phyloP scores from a whole-genome alignment of 2,888 invertebrate species.

The Drosophila affinis region DNA sequence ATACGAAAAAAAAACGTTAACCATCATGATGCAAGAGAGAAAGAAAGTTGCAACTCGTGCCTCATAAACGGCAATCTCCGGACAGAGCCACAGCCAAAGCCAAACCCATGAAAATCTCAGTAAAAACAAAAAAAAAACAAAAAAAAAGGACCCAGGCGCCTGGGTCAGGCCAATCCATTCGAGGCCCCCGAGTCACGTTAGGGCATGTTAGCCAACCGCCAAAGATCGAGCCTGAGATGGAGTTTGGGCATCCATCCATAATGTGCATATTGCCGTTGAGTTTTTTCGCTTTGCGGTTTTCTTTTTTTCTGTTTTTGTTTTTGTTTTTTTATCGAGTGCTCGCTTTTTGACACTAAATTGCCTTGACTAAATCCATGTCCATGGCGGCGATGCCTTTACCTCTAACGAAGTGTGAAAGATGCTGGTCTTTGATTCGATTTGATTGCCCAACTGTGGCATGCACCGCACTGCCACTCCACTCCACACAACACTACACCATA shows the following conservation, averaged over 20 bases:
- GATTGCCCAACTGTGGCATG: slow-evolving; percentile 75
- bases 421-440: slow-evolving; percentile 71
- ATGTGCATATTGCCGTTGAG: slow-evolving; percentile 72
- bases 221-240: slow-evolving; percentile 37
- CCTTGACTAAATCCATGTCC: slow-evolving; percentile 52
- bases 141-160: slow-evolving; percentile 44
- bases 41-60: slow-evolving; percentile 68
- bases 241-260: slow-evolving; percentile 50
- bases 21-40: slow-evolving; percentile 71
- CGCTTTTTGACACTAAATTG: slow-evolving; percentile 76
- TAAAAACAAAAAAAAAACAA: background rate
- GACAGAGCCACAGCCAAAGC: slow-evolving; percentile 1
- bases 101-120: slow-evolving; percentile 35
- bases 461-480: slow-evolving; percentile 26
- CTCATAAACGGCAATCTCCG: slow-evolving; percentile 70
- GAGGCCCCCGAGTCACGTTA: slow-evolving; percentile 62
- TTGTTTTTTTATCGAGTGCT: slow-evolving; percentile 47
- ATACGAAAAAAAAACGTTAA: slow-evolving; percentile 24
- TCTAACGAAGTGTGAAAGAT: slow-evolving; percentile 79
- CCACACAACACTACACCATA: slow-evolving; percentile 7
- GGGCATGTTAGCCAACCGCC: slow-evolving; percentile 57
- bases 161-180: slow-evolving; percentile 67
- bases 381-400: slow-evolving; percentile 46
- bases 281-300: slow-evolving; percentile 44
- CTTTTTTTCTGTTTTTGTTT: background rate